These are phyloP conservation scores for Hycleus cichorii DNA, from an alignment of 1,140 invertebrate genomes.

Conservation along the genomic window DNA sequence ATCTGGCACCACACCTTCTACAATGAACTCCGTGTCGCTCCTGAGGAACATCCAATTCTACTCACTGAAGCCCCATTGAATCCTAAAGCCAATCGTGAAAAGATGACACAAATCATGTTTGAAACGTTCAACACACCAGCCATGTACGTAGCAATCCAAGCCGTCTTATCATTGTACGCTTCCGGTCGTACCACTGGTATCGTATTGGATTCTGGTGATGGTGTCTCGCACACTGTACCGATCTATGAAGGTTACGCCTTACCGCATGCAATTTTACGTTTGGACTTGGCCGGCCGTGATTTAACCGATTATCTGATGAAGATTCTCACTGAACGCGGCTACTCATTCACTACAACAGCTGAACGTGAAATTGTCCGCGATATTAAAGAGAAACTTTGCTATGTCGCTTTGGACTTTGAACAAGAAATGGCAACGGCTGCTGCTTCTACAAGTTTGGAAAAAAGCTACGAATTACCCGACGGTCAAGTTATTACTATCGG, in stretches of 20 bases:
- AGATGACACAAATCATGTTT: slow-evolving; percentile 50
- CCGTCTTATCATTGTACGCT: slow-evolving; percentile 75
- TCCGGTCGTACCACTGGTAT: slow-evolving; percentile 90
- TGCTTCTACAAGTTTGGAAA: slow-evolving; percentile 76
- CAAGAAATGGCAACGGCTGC: slow-evolving; percentile 92
- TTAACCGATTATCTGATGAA: slow-evolving; percentile 93
- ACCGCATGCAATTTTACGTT: slow-evolving; percentile 78
- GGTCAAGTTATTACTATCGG: slow-evolving; percentile 80
- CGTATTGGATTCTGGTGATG: slow-evolving; percentile 81
- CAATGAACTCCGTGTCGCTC: slow-evolving; percentile 70
- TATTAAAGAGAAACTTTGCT: slow-evolving; percentile 91
- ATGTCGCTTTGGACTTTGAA: slow-evolving; percentile 86
- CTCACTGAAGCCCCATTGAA: slow-evolving; percentile 89
- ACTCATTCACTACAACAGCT: slow-evolving; percentile 94
- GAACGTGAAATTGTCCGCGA: slow-evolving; percentile 94
- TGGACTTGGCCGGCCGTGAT: slow-evolving; percentile 83
- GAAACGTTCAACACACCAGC: slow-evolving; percentile 67
- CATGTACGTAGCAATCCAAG: slow-evolving; percentile 87
- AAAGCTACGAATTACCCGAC: slow-evolving; percentile 69
- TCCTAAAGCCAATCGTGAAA: slow-evolving; percentile 79
- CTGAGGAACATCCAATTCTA: slow-evolving; percentile 88
- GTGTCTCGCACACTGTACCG: slow-evolving; percentile 71
- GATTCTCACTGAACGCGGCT: slow-evolving; percentile 92
- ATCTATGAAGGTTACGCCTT: slow-evolving; percentile 57
- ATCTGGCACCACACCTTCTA: no score